phyloP scores from a whole-genome alignment of 2,888 invertebrate genomes.

The Zygogramma bicolorata region DNA sequence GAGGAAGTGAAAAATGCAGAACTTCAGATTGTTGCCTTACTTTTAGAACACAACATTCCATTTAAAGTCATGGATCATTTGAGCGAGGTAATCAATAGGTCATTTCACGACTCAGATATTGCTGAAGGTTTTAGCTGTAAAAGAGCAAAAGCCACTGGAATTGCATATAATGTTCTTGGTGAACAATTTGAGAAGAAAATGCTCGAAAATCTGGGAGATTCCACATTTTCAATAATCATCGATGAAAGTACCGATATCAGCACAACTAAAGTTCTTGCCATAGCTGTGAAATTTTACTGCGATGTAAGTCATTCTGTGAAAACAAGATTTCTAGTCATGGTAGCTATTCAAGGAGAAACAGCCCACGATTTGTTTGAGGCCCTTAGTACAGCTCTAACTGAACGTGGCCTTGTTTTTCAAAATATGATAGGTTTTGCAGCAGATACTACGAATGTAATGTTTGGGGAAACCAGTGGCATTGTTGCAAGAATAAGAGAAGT shows the following conservation, averaged over 20 bases:
- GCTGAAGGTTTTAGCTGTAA: slow-evolving; percentile 28
- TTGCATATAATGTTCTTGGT: slow-evolving; percentile 32
- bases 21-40: slow-evolving; percentile 29
- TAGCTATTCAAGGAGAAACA: slow-evolving; percentile 32
- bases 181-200: slow-evolving; percentile 31
- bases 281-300: slow-evolving; percentile 35
- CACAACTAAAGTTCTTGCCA: slow-evolving; percentile 29
- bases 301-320: slow-evolving; percentile 16
- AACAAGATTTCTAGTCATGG: slow-evolving; percentile 33
- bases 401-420: slow-evolving; percentile 22
- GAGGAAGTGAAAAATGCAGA: slow-evolving; percentile 31
- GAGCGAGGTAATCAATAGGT: slow-evolving; percentile 28
- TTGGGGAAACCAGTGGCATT: slow-evolving; percentile 33
- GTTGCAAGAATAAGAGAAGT: slow-evolving; percentile 33
- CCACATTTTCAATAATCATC: slow-evolving; percentile 36
- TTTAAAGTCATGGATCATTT: slow-evolving; percentile 38
- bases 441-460: slow-evolving; percentile 40
- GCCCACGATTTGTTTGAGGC: slow-evolving; percentile 34
- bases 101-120: slow-evolving; percentile 34
- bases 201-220: slow-evolving; percentile 15
- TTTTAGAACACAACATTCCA: slow-evolving; percentile 34
- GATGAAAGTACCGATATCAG: slow-evolving; percentile 39
- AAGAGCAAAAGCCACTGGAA: slow-evolving; percentile 32
- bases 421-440: slow-evolving; percentile 31
- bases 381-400: slow-evolving; percentile 18